These are phyloP conservation scores for Philereme vetulata DNA, from an alignment of 2,888 invertebrate genomes.

Conservation along the genomic window DNA sequence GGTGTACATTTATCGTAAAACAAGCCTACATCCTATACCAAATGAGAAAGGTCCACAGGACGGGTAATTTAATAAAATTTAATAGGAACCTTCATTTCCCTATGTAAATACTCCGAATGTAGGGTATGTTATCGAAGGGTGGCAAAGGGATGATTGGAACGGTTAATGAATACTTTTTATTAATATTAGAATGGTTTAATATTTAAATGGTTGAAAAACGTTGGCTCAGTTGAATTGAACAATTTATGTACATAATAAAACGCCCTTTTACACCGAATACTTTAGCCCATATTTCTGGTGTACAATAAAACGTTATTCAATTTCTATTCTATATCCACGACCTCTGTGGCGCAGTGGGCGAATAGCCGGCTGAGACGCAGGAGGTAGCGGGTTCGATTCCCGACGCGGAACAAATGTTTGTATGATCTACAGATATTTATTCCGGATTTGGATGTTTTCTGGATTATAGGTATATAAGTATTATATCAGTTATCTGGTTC, in stretches of 20 bases:
- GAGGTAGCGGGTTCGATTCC: too few species aligned
- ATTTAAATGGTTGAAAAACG: background rate
- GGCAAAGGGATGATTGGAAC: conserved; percentile 7
- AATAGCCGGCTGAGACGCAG: too few species aligned
- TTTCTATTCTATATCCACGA: too few species aligned
- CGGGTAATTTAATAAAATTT: conserved; percentile 34
- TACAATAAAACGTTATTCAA: too few species aligned
- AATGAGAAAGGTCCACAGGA: conserved; percentile 29
- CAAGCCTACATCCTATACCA: conserved; percentile 16
- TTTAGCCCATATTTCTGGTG: too few species aligned
- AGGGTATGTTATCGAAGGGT: conserved; percentile 12
- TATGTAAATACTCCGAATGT: conserved; percentile 36
- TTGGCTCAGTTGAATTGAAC: background rate
- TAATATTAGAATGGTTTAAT: background rate
- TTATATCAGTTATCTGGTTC: too few species aligned
- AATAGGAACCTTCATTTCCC: conserved; percentile 32
- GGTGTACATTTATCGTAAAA: conserved; percentile 5
- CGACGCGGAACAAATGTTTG: too few species aligned
- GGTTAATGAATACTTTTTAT: conserved; percentile 17
- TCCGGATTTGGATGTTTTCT: too few species aligned
- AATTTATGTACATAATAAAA: background rate
- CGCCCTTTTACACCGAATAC: background rate
- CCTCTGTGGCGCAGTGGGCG: too few species aligned
- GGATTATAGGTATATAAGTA: too few species aligned
- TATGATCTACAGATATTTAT: too few species aligned